Base-by-base conservation (phyloP, 2,888 invertebrate species). In the Hyposoter didymator region DNA sequence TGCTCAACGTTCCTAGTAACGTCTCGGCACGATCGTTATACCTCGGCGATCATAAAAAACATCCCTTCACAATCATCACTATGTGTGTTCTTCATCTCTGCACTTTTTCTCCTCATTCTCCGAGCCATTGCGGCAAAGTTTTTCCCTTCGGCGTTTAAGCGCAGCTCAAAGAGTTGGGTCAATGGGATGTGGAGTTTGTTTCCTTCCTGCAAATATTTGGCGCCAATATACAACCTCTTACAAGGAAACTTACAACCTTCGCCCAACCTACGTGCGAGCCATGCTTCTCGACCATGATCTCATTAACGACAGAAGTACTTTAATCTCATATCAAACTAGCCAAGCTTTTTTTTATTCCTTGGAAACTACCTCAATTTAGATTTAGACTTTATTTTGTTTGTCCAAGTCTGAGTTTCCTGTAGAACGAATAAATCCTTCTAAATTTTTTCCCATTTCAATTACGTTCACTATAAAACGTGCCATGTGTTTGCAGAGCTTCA, bases 21-120 rank as follows among this genome's bases (percentile, higher is more conserved):
- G 74, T 32, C 45, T 62, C 2, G 49, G 49, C 39, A 52, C 67
- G 22, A 78, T 39, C 76, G 66, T 67, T 52, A 78, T 52, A 43
- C 28, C 28, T 67, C 28, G 52, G 28, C 19, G 43, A 28, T 39
- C 67, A 78, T 67, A 67, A 67, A 76, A 52, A 39, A 64, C 49
- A 45, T 39, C 49, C 39, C 28, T 52, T 8, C 35, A 6, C 67
- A 22, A 39, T 67, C 45, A 17, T n/a, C n/a, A 22, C 43, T 43
- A 22, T 22, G 52, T 73, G 39, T 22, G 52, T 73, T 22, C 14
- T 49, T 6, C 35, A 22, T 19, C 32, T 19, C 43, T 22, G 12
- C 10, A 10, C 43, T 75, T 47, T 32, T 64, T 64, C 49, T 39
- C 66, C 45, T 6, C 67, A 4, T 76, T 55, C 22, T 59, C 39